These are phyloP conservation scores for Rambutsinella grinnellia DNA, from an alignment of 2,888 invertebrate species.

Conservation along the genomic window DNA sequence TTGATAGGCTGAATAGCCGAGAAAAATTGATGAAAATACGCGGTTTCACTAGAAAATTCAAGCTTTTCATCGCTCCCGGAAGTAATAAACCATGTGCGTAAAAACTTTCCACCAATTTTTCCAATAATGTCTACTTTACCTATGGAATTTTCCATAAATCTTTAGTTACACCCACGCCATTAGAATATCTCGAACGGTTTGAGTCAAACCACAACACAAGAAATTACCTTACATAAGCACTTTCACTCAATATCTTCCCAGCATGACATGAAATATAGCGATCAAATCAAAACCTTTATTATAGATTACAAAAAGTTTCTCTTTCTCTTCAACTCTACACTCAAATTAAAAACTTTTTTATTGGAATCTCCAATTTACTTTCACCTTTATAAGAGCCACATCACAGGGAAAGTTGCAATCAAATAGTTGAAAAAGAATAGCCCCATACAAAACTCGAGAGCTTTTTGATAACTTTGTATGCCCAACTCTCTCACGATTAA, in stretches of 20 bases:
- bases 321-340: conserved; percentile 13
- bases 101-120: not conserved
- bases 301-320: conserved; percentile 19
- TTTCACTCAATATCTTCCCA: not conserved
- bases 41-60: not conserved
- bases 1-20: no score
- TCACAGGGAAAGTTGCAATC: not conserved
- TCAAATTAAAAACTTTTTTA: conserved; percentile 34
- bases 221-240: not conserved
- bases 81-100: not conserved
- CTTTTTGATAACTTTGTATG: no score
- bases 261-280: conserved; percentile 19
- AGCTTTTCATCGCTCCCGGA: not conserved
- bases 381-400: not conserved
- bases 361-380: not conserved
- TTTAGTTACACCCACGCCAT: not conserved
- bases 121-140: not conserved
- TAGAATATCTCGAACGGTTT: not conserved
- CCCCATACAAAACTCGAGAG: no score
- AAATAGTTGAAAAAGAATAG: not conserved
- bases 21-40: no score
- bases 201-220: not conserved
- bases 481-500: conserved; percentile 25
- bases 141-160: not conserved
- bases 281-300: conserved; percentile 23